Base-by-base conservation (phyloP, 1,140 invertebrate species). In the Chironomus tepperi region DNA sequence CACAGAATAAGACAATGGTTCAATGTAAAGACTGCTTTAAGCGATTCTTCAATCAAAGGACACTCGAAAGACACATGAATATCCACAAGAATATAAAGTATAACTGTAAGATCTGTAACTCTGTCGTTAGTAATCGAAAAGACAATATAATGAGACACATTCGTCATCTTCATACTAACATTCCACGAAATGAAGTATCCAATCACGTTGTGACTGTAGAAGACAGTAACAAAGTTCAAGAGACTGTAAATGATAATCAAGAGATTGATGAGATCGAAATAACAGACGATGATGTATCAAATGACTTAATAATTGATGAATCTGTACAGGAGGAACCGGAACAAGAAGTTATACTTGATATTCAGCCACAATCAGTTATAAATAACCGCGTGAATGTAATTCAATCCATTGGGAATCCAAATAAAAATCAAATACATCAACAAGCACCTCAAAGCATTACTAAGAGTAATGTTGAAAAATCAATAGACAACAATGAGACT, bases 291-390 rank as follows among this genome's bases (percentile, higher is more conserved):
- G 65, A 70, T 19, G 16, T 21, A 0, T 18, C 65, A 19, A 21
- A 70, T 70, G 65, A 18, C 18, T 19, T 70, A 70, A 70, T 70
- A 19, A 70, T 70, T 70, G 19, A 21, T 70, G 65, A 70, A 8
- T 19, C 16, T 19, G 16, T 8, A 2, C 3, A n/a, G n/a, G 16
- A 18, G 16, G 15, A 70, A 16, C n/a, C 18, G 6, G 19, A 70
- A 9, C 65, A 70, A 70, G 6, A 15, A 21, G 65, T 18, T 7
- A 19, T 18, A 6, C 16, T 10, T 19, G 65, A 70, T 19, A 21
- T 70, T 19, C 65, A 16, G 18, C 7, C 64, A 16, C 64, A 8
- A 67, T 2, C 18, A 67, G 65, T 21, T 21, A 19, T 19, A 70
- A 70, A 19, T 12, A 21, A 70, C 19, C 65, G 19, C n/a, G 16